Conservation (phyloP, 2,888 invertebrate genomes). For the Abrostola tripartita region DNA sequence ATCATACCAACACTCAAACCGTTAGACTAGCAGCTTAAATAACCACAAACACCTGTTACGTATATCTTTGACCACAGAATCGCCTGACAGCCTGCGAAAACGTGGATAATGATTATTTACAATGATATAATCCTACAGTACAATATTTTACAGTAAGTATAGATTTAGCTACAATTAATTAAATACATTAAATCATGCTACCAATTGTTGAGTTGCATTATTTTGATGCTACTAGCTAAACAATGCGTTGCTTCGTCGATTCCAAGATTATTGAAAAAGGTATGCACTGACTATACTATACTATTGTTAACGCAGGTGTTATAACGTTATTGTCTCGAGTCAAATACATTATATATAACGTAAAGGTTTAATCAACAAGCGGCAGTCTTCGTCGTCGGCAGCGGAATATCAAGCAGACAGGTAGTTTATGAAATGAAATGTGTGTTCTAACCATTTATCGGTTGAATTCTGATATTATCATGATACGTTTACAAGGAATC, state of each 20-base stretch:
- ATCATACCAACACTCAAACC: background rate
- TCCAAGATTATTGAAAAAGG: background rate
- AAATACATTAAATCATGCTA: background rate
- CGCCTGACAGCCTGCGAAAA: background rate
- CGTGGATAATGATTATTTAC: background rate
- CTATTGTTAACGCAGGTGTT: background rate
- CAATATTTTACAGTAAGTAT: too few relatives aligned
- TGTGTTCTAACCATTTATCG: background rate
- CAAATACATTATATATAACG: background rate
- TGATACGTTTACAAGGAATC: background rate
- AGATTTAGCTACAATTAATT: too few relatives aligned
- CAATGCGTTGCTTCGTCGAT: background rate
- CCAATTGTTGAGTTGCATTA: background rate
- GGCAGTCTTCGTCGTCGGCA: too few relatives aligned
- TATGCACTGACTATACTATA: background rate
- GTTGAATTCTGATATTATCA: background rate
- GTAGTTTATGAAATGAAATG: background rate
- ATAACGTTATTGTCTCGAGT: constrained; percentile 1
- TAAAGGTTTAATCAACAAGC: constrained; percentile 1
- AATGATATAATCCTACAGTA: background rate
- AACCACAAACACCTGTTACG: constrained; percentile 5
- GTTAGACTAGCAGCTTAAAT: background rate
- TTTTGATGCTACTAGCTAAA: background rate
- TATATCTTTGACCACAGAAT: constrained; percentile 1
- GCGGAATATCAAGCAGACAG: too few relatives aligned